A percentile compares a stretch with the other conserved stretches of the same genome.
Evolutionary conservation across 2,797 vertebrate genomes (phyloP).

Genomic region (Hozukius guyotensis): DNA sequence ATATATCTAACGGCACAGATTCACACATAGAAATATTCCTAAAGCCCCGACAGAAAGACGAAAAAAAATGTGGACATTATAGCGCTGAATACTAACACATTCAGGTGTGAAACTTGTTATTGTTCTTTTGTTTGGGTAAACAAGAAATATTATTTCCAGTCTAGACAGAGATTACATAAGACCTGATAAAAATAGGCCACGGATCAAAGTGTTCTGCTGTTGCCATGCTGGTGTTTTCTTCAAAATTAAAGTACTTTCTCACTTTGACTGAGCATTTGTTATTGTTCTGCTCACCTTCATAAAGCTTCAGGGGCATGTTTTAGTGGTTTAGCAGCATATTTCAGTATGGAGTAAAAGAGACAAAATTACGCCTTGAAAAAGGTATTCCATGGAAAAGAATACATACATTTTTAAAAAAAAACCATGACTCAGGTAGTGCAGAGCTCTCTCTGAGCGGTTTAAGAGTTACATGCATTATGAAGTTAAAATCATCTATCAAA

Average conservation of each 20-base stretch:
- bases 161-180: slow-evolving; percentile 50
- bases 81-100: background rate
- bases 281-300: background rate
- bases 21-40: background rate
- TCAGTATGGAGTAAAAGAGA: background rate
- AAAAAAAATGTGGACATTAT: background rate
- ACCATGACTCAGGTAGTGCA: background rate
- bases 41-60: background rate
- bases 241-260: background rate
- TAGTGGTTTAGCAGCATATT: too few species aligned
- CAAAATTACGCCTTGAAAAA: background rate
- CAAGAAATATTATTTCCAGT: slow-evolving; percentile 7
- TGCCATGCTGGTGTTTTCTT: slow-evolving; percentile 3
- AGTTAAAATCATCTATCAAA: slow-evolving; percentile 24
- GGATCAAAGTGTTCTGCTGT: slow-evolving; percentile 5
- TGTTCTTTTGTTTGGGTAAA: slow-evolving; percentile 17
- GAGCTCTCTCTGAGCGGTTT: background rate
- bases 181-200: slow-evolving; percentile 31
- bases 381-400: background rate
- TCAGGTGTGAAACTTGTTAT: background rate
- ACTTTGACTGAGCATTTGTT: background rate
- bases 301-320: background rate
- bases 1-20: background rate
- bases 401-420: background rate
- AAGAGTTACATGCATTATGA: background rate